Base-by-base conservation (phyloP, 2,113 vertebrate genomes). In the Campylomormyrus tamandua region DNA sequence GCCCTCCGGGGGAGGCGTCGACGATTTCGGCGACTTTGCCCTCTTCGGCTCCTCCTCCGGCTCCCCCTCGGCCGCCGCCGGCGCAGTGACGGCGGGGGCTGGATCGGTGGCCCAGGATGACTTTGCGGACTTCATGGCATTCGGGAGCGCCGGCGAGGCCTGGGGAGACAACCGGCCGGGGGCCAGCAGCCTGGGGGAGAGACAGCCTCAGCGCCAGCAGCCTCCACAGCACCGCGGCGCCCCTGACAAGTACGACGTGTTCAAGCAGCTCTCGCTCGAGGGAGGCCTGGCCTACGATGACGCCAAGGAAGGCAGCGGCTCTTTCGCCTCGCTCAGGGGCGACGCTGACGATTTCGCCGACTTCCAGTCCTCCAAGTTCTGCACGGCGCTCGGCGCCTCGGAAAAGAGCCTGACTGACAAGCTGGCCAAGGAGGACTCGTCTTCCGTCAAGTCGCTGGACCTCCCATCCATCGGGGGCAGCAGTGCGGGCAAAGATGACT, bases 41-140 rank as follows among this genome's bases (percentile, higher is more conserved):
- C 97, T 99, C 49, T 99, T 99, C 87, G 97, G 97, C 87, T 95
- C 96, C 45, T 96, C 98, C 90, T 96, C 97, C 1, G 35, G 31
- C 39, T 95, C 92, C 39, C 80, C 91, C 88, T 91, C 92, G 15
- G 88, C 87, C 4, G 92, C 91, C 3, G 91, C 90, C 10, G n/a
- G 56, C 3, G n/a, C 62, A 21, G 10, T 91, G 6, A 92, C 90
- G 9, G 42, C 53, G 0, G 49, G 58, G 27, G 10, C 92, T 11
- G 90, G 89, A 45, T 3, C 91, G 0, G 96, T 96, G 21, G 96
- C 95, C 91, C 98, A 98, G 87, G 98, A 99, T 66, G 98, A 99
- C 94, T 99, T 99, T 96, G 98, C 98, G 87, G 98, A 99, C 94
- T 99, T 99, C 92, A 97, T 99, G 97, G 97, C 98, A 17, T 99